Evolutionary conservation across 64 coral and sea anemone genomes (phyloP).

Genomic region (Pocillopora damicornis): DNA sequence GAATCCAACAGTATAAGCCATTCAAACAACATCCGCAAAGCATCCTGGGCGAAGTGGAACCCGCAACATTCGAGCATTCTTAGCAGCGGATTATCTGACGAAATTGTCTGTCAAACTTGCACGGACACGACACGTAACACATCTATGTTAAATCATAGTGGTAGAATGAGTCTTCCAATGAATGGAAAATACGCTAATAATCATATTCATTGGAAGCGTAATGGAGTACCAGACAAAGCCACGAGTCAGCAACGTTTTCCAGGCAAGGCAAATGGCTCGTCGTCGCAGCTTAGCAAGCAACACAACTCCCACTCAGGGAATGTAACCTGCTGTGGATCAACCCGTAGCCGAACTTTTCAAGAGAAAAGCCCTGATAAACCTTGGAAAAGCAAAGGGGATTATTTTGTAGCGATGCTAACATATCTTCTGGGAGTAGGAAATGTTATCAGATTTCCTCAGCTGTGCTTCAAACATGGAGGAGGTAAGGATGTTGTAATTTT

Average conservation of each 20-base stretch:
- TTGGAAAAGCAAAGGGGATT: constrained; percentile 60
- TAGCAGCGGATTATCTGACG: neutral
- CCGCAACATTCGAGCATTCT: neutral
- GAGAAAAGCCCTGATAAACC: constrained; percentile 37
- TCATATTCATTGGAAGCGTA: neutral
- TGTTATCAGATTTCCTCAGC: constrained; percentile 66
- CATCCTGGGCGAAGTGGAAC: neutral
- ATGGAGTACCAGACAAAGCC: neutral
- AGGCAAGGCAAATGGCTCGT: neutral
- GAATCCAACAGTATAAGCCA: neutral
- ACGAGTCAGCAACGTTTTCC: neutral
- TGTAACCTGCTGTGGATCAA: neutral
- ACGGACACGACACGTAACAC: neutral
- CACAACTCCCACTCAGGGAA: neutral
- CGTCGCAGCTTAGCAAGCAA: neutral
- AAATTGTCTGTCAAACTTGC: neutral
- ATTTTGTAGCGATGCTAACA: constrained; percentile 44
- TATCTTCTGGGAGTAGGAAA: constrained; percentile 82
- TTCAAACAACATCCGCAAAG: neutral
- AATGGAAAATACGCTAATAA: constrained; percentile 40
- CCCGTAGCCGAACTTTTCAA: neutral
- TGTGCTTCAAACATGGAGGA: constrained; percentile 83
- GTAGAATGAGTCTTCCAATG: constrained; percentile 33
- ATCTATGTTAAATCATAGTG: neutral
- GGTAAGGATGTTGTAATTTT: constrained; percentile 35